phyloP scores from a whole-genome alignment of 1,140 invertebrate genomes.

The Eupristina koningsbergeri region DNA sequence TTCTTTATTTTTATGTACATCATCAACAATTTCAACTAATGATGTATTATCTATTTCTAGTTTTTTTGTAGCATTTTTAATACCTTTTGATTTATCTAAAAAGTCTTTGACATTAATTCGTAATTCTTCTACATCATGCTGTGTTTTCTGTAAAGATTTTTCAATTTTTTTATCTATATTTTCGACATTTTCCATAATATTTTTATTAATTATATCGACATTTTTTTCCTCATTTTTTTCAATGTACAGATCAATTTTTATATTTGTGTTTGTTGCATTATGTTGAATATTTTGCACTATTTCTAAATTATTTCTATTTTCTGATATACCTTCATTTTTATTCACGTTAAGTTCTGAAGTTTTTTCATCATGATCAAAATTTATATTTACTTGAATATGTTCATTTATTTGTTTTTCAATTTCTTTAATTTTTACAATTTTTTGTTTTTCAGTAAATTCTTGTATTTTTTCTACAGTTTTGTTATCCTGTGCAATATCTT shows the following conservation, averaged over 20 bases:
- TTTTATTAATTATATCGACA: not conserved
- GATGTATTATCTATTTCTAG: not conserved
- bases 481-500: not conserved
- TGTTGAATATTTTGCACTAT: not conserved
- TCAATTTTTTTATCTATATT: not conserved
- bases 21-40: not conserved
- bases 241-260: not conserved
- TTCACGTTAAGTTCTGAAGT: not conserved
- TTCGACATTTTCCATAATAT: conserved; percentile 2
- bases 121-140: not conserved
- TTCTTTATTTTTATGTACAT: conserved; percentile 22
- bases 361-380: not conserved
- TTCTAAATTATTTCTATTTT: conserved; percentile 32
- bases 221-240: not conserved
- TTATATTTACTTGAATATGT: not conserved
- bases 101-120: not conserved
- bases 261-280: not conserved
- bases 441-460: not conserved
- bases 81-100: not conserved
- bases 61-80: not conserved
- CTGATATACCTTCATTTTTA: not conserved
- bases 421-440: not conserved
- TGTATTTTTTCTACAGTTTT: not conserved
- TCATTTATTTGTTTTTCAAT: not conserved
- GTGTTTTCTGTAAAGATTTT: not conserved